A percentile compares a stretch with the other conserved stretches of the same genome.
Evolutionary conservation across 1,140 invertebrate genomes (phyloP).

Genomic region (Neoseiulus cucumeris): DNA sequence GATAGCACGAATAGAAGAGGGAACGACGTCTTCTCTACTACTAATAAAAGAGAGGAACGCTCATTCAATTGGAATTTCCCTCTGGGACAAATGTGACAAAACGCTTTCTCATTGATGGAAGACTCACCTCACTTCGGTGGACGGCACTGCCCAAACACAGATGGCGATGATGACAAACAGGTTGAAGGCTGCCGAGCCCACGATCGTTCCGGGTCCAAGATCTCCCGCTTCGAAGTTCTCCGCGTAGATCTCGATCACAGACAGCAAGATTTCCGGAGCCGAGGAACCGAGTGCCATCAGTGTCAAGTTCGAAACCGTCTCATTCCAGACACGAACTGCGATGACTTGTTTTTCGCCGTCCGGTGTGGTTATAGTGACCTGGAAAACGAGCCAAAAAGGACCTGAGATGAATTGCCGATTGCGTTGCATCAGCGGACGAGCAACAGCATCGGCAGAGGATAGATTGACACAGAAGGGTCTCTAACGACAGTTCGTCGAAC

Average conservation of each 20-base stretch:
- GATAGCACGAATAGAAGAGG: no score
- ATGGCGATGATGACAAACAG: conserved; percentile 92
- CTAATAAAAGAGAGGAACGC: no score
- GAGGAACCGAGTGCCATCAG: conserved; percentile 98
- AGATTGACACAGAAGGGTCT: no score
- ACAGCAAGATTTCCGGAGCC: conserved; percentile 90
- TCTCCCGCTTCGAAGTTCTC: conserved; percentile 87
- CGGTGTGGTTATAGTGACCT: conserved; percentile 48
- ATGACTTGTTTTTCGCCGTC: conserved; percentile 67
- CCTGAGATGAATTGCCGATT: no score
- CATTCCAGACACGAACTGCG: conserved; percentile 63
- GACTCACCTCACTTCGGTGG: conserved; percentile 47
- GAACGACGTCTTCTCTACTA: no score
- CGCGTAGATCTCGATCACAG: conserved; percentile 84
- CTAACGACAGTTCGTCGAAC: no score
- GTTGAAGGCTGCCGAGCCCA: conserved; percentile 97
- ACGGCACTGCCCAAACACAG: conserved; percentile 78
- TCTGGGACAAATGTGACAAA: no score
- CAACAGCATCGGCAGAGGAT: no score
- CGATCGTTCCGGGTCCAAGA: conserved; percentile 87
- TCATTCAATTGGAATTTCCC: no score
- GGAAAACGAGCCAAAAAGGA: not conserved
- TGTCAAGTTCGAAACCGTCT: conserved; percentile 95
- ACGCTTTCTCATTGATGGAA: no score
- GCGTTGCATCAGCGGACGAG: no score